Conservation (phyloP, 2,888 invertebrate species). For the Xanthostigma xanthostigma region DNA sequence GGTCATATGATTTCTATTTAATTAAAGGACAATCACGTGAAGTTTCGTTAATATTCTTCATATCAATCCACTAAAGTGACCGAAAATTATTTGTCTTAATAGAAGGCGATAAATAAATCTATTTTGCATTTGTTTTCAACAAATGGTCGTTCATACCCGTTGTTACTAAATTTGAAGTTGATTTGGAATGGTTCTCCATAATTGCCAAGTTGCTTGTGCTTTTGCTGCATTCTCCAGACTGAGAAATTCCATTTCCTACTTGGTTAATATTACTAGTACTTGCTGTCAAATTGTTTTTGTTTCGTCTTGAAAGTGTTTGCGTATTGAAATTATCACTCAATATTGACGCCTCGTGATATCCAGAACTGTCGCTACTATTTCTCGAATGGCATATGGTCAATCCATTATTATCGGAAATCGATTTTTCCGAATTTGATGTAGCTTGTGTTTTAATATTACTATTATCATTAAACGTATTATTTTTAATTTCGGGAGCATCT, state of each 20-base stretch:
- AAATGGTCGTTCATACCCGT: slow-evolving; percentile 18
- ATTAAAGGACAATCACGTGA: no score
- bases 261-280: slow-evolving; percentile 1
- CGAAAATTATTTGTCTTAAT: no score
- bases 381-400: slow-evolving; percentile 48
- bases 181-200: slow-evolving; percentile 27
- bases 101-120: no score
- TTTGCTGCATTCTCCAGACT: slow-evolving; percentile 16
- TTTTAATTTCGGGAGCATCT: neutral
- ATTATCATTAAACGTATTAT: no score
- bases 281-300: slow-evolving; percentile 9
- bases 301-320: slow-evolving; percentile 9
- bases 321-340: slow-evolving; percentile 41
- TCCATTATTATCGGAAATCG: slow-evolving; percentile 16
- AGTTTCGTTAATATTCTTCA: no score
- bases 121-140: no score
- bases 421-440: slow-evolving; percentile 8
- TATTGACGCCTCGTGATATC: slow-evolving; percentile 54
- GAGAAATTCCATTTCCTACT: neutral
- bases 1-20: no score
- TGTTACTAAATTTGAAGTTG: slow-evolving; percentile 25
- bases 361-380: slow-evolving; percentile 58
- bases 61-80: no score
- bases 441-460: neutral
- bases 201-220: slow-evolving; percentile 25